These are phyloP conservation scores for Oryzias javanicus DNA, from an alignment of 2,113 vertebrate species.

Conservation along the genomic window DNA sequence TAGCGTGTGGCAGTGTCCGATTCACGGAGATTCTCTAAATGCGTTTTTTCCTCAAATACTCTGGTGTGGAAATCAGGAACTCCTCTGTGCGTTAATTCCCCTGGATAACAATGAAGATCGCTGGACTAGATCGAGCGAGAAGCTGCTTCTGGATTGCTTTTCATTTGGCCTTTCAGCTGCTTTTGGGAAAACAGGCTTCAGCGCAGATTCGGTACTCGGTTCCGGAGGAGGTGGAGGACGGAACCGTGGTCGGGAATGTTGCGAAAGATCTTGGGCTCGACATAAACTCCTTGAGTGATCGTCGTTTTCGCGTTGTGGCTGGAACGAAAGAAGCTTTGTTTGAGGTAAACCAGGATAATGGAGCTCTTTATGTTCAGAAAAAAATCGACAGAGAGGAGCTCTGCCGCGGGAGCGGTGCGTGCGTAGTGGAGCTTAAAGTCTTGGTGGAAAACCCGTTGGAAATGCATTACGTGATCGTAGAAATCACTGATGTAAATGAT, in stretches of 20 bases:
- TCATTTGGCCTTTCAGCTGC: background rate
- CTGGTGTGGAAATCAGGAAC: no score
- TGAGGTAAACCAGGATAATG: constrained; percentile 66
- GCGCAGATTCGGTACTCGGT: constrained; percentile 68
- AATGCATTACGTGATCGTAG: constrained; percentile 65
- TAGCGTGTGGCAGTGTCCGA: background rate
- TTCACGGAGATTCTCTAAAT: background rate
- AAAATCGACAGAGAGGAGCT: constrained; percentile 67
- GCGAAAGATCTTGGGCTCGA: constrained; percentile 74
- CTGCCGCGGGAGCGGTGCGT: constrained; percentile 41
- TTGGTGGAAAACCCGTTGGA: constrained; percentile 70
- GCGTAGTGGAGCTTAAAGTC: constrained; percentile 64
- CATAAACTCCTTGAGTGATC: constrained; percentile 19
- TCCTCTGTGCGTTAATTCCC: background rate
- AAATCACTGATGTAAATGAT: constrained; percentile 72
- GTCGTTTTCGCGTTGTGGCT: constrained; percentile 67
- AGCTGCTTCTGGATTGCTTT: background rate
- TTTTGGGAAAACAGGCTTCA: constrained; percentile 13
- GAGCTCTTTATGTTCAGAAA: constrained; percentile 64
- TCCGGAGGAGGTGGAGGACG: constrained; percentile 65
- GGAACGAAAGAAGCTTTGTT: constrained; percentile 53
- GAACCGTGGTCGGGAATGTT: constrained; percentile 60
- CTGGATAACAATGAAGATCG: constrained; percentile 19
- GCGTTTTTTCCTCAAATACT: background rate
- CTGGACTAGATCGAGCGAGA: background rate